phyloP scores from a whole-genome alignment of 2,888 invertebrate genomes.

The Oegoconia quadripuncta region DNA sequence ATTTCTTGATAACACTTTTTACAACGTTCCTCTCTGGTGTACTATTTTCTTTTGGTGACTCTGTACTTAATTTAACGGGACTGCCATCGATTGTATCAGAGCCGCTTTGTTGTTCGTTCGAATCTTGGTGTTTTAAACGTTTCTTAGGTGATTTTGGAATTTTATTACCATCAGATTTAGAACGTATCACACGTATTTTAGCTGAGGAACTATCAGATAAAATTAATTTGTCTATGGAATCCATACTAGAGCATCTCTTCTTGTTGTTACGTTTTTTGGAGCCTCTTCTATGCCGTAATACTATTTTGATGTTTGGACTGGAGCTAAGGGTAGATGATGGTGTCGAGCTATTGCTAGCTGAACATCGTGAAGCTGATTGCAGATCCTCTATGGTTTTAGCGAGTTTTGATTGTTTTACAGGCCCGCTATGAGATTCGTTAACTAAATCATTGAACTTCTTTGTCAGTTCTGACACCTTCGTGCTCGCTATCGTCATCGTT shows the following conservation, averaged over 20 bases:
- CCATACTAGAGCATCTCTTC: conserved; percentile 73
- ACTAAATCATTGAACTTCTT: conserved; percentile 84
- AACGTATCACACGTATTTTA: conserved; percentile 61
- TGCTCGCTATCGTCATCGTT: conserved; percentile 72
- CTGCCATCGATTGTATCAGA: conserved; percentile 65
- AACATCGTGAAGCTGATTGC: conserved; percentile 45
- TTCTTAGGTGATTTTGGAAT: conserved; percentile 65
- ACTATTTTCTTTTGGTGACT: conserved; percentile 30
- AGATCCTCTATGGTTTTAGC: conserved; percentile 72
- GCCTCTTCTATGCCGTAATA: conserved; percentile 59
- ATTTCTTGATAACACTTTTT: conserved; percentile 69
- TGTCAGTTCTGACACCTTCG: conserved; percentile 83
- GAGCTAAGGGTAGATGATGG: conserved; percentile 68
- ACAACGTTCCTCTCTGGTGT: conserved; percentile 49
- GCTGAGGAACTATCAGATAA: conserved; percentile 43
- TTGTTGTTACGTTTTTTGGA: conserved; percentile 70
- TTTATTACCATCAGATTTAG: conserved; percentile 70
- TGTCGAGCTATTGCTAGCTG: conserved; percentile 64
- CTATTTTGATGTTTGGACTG: conserved; percentile 73
- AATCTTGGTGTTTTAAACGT: conserved; percentile 54
- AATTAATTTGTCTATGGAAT: conserved; percentile 63
- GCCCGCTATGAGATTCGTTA: conserved; percentile 53
- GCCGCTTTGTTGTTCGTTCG: conserved; percentile 57
- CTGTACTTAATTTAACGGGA: conserved; percentile 35
- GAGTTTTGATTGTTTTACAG: conserved; percentile 77